Evolutionary conservation across 2,888 invertebrate genomes (phyloP).

Genomic region (Tetranychus piercei): DNA sequence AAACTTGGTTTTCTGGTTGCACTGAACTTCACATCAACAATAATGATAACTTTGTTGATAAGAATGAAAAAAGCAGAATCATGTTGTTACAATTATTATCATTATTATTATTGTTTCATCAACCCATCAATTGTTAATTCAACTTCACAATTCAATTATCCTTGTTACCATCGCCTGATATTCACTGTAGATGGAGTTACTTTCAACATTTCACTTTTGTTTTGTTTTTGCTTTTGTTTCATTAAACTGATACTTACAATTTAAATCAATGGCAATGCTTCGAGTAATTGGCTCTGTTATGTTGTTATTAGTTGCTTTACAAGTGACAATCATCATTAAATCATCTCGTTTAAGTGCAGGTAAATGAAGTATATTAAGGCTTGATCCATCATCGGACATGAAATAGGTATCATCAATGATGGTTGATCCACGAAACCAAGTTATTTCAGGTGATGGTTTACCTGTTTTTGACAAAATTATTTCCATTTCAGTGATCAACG

Average conservation of each 20-base stretch:
- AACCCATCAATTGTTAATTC: not conserved
- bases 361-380: constrained; percentile 17
- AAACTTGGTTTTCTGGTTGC: too few relatives aligned
- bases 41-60: too few relatives aligned
- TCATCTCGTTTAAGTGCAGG: constrained; percentile 18
- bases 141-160: not conserved
- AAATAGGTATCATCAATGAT: constrained; percentile 23
- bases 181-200: not conserved
- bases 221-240: not conserved
- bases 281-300: constrained; percentile 18
- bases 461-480: constrained; percentile 17
- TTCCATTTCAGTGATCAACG: too few relatives aligned
- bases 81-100: not conserved
- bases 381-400: constrained; percentile 12
- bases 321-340: constrained; percentile 19
- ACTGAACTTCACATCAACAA: too few relatives aligned
- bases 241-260: constrained; percentile 15
- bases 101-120: not conserved
- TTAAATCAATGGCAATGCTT: constrained; percentile 20
- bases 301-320: constrained; percentile 22
- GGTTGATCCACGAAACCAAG: constrained; percentile 26
- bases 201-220: not conserved
- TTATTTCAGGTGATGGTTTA: constrained; percentile 24
- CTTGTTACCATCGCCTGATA: not conserved
- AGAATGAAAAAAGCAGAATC: not conserved